Evolutionary conservation across 1,140 invertebrate species (phyloP), one percentile per base, ranked within the genome.

Genomic region (Drosophila obscura): DNA sequence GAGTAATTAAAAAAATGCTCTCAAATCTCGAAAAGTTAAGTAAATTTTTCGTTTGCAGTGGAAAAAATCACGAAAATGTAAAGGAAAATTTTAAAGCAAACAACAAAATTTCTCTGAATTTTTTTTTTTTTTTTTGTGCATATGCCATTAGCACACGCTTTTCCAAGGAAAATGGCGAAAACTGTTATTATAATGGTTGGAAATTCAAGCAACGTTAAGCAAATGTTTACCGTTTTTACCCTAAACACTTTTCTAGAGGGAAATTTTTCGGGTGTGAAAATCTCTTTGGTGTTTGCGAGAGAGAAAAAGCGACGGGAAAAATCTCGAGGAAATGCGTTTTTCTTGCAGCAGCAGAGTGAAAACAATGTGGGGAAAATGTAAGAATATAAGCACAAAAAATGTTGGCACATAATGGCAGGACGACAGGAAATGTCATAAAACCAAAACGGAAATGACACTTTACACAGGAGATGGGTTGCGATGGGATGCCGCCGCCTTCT

Each of bases 391-490:
- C n/a, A n/a, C n/a, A 26, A 58, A 79, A 79, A 61, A 59, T 45
- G 35, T 56, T 43, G 48, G 57, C 43, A 62, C 56, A 78, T 60
- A 83, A 82, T 79, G 65, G 15, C 28, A 39, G 35, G 35, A 13
- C 35, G 35, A 62, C 43, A 46, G 76, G 58, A 83, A 82, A 49
- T 71, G 71, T 71, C 80, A 62, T 67, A 73, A 52, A 67, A 43
- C 68, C 58, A 48, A 57, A 66, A 61, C 76, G 80, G 65, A 84
- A 84, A 75, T 76, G 57, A 72, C 75, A 80, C 71, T 66, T 66
- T 66, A n/a, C 61, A 43, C 45, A 62, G 16, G 35, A 11, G 35
- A 39, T 39, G 35, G 35, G 4, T 4, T 2, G 28, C 7, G 8
- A 31, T 31, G 28, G 8, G 8, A 2, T 35, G 31, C 8, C 8